Evolutionary conservation across 2,888 invertebrate genomes (phyloP), one percentile per base, ranked within the genome.

Genomic region (Parapristionchus giblindavisi): DNA sequence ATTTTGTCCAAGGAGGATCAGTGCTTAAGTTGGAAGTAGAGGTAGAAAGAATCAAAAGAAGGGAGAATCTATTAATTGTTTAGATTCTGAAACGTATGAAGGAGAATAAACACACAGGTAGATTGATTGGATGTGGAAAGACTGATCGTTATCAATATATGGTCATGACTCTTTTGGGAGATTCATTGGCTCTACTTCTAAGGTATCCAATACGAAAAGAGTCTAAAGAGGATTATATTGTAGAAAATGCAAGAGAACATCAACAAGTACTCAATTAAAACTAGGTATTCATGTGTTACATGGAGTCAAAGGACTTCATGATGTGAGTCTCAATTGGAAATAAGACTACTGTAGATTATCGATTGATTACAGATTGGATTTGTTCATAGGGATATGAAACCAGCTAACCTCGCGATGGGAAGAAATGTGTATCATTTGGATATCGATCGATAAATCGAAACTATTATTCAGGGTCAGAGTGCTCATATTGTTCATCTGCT

Each of bases 131-230:
- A 14, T 77, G 81, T 11, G 85, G 85, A 0, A 81, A 83, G 66
- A 77, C 79, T 32, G 79, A 65, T 51, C 51, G n/a, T 36, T 68
- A 52, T n/a, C 78, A 75, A 63, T 85, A 85, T 76, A 81, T 84
- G 78, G 81, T 85, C 8, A 85, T 85, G 84, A 83, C 84, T 5
- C 79, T 85, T n/a, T 76, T 80, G 43, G 85, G 85, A 14, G 82
- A 82, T 17, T 79, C 78, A 63, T 76, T 85, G 58, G 71, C 61
- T 17, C 76, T 77, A 11, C 65, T 84, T n/a, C 38, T 71, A 56
- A 71, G 43, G 71, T 71, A 38, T n/a, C n/a, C n/a, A 65, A 43
- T 32, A 43, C 11, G 63, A 43, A 29, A 27, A 29, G 40, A 34
- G 43, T 29, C 63, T 5, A 24, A 43, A 65, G 17, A 48, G 61